These are phyloP conservation scores for Formicarius rufipectus DNA, from an alignment of 2,113 vertebrate genomes.

Conservation along the genomic window DNA sequence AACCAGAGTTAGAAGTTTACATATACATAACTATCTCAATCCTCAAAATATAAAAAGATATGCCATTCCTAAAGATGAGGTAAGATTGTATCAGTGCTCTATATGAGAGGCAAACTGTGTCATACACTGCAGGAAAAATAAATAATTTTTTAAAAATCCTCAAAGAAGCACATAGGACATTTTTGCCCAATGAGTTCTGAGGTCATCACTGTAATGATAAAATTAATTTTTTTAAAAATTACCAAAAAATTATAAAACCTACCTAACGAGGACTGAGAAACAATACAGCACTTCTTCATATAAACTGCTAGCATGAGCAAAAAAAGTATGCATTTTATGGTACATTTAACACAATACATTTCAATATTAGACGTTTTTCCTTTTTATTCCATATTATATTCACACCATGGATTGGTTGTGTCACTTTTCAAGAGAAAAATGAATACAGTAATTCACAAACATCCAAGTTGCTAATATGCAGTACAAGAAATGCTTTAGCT, in stretches of 20 bases:
- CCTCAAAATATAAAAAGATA: neutral
- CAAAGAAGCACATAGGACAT: neutral
- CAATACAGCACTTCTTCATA: neutral
- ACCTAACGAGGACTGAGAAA: neutral
- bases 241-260: neutral
- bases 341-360: neutral
- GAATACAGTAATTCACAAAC: neutral
- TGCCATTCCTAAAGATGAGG: neutral
- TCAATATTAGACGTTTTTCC: neutral
- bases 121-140: neutral
- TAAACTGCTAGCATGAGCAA: neutral
- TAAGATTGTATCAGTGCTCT: neutral
- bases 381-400: neutral
- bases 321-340: neutral
- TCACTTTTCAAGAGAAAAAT: neutral
- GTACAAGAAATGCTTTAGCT: conserved; percentile 16
- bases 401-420: neutral
- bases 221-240: neutral
- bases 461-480: neutral
- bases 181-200: neutral
- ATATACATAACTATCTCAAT: neutral
- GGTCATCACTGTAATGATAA: neutral
- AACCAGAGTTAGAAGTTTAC: neutral
- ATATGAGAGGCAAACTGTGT: neutral
- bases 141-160: neutral